Evolutionary conservation across 2,797 vertebrate genomes (phyloP), one percentile per base, ranked within the genome.

Genomic region (Alca torda): DNA sequence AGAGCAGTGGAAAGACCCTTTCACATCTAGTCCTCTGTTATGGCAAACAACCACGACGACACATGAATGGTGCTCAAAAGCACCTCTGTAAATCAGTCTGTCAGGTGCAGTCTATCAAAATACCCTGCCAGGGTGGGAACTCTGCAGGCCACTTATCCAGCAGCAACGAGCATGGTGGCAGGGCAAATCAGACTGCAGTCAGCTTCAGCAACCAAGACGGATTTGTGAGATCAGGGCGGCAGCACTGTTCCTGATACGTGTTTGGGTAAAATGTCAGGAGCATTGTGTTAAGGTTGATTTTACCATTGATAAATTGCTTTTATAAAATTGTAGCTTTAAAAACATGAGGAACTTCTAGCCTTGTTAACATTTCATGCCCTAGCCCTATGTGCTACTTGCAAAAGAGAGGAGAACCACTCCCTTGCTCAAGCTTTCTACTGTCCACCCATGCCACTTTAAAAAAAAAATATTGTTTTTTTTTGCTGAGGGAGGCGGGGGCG

Each of bases 11-110:
- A 96, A 95, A 97, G 70, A 84, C 83, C 30, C 81, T 90, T 89
- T 79, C 5, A 4, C 54, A 82, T 70, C 56, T 74, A 64, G 51
- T 77, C 10, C 10, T 92, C 43, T 94, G 28, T 45, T 76, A 60
- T 2, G 21, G 28, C 67, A 83, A 73, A 63, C 28, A 77, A 73
- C 16, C 20, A 33, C 0, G 3, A 33, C 0, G 3, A 56, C 35
- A 51, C 25, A 33, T 4, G 5, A 77, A 84, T 54, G 25, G 25
- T 80, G n/a, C 59, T 84, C 80, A 87, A 94, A 96, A 89, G 18
- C 56, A 90, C 86, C 78, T 90, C 70, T 84, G 81, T 87, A 90
- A 90, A 94, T 89, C 72, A 94, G 78, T 17, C 50, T 85, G 88
- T 64, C 63, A 87, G 88, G 21, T 74, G 24, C 28, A 74, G 41